A percentile compares a stretch with the other conserved stretches of the same genome.
Evolutionary conservation across 2,888 invertebrate species (phyloP).

Genomic region (Heteromurus nitidus): DNA sequence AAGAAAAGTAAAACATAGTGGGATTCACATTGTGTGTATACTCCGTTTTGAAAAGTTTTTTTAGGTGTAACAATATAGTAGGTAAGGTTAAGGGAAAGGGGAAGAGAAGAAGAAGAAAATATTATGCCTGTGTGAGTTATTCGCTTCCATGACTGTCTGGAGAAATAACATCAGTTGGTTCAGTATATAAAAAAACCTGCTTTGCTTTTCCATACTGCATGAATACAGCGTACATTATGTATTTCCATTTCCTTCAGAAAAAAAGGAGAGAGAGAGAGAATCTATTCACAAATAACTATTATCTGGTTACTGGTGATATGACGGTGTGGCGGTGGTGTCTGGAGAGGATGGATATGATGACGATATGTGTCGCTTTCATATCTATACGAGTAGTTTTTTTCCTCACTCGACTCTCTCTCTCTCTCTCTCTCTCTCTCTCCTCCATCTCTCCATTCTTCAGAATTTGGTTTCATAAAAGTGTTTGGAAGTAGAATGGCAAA

Average conservation of each 20-base stretch:
- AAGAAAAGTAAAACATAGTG: conserved; percentile 35
- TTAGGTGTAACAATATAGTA: background rate
- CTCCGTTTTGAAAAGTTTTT: background rate
- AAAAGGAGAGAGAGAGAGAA: conserved; percentile 35
- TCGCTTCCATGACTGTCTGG: conserved; percentile 63
- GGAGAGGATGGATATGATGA: conserved; percentile 62
- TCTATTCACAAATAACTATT: conserved; percentile 62
- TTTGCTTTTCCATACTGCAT: conserved; percentile 37
- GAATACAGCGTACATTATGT: conserved; percentile 38
- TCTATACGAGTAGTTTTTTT: conserved; percentile 21
- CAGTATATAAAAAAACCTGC: conserved; percentile 33
- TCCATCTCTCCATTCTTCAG: no score
- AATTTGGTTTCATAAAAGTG: conserved; percentile 48
- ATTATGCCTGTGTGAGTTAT: conserved; percentile 62
- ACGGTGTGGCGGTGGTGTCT: conserved; percentile 23
- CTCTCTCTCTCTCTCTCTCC: no score
- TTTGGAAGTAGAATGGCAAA: conserved; percentile 47
- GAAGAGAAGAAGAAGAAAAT: conserved; percentile 43
- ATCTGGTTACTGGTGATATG: conserved; percentile 60
- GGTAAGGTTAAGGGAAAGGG: conserved; percentile 32
- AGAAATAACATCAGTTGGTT: conserved; percentile 62
- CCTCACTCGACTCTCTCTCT: background rate
- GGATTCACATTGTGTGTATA: conserved; percentile 7
- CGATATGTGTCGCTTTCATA: conserved; percentile 62
- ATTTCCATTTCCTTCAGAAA: conserved; percentile 51